Evolutionary conservation across 2,797 vertebrate genomes (phyloP), one percentile per base, ranked within the genome.

Genomic region (Xenopus petersii): DNA sequence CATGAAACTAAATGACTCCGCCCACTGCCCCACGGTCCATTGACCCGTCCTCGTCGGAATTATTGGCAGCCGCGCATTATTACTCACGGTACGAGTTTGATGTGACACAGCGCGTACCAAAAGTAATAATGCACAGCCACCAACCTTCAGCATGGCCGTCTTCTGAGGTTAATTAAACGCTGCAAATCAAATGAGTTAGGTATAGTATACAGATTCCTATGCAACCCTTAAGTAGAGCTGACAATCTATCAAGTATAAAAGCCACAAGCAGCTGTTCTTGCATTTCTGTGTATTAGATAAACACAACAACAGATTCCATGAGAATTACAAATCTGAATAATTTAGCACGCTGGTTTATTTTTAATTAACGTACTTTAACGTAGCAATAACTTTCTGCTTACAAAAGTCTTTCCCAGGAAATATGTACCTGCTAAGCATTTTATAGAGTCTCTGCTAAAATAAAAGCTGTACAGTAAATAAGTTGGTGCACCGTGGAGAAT

Each of bases 21-120:
- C 36, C 36, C 36, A 6, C 36, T 9, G 5, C 36, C 4, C 36
- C 6, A 1, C 5, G 36, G 49, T 51, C 49, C 49, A 51, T 12
- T 51, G 5, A 10, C 6, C 2, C 63, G 7, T 62, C 55, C 17
- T 16, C 36, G 92, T 46, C 81, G 93, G 86, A 72, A 3, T 67
- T 79, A 91, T 94, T 89, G 92, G 89, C 88, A 92, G 90, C 95
- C 80, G 90, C 96, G 95, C 97, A 99, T 98, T 99, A 98, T 99
- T 99, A 98, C 96, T 99, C 96, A 98, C 96, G 96, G 96, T 99
- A 99, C 96, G 97, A 98, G 96, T 98, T 93, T 97, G 95, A 96
- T 93, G 93, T 92, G 95, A 95, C 96, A 98, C 97, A 98, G 96
- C 97, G 95, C 96, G 96, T 99, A 98, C 96, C 96, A 98, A 98